Base-by-base conservation (phyloP, 1,140 invertebrate genomes). In the Eumaeus atala region DNA sequence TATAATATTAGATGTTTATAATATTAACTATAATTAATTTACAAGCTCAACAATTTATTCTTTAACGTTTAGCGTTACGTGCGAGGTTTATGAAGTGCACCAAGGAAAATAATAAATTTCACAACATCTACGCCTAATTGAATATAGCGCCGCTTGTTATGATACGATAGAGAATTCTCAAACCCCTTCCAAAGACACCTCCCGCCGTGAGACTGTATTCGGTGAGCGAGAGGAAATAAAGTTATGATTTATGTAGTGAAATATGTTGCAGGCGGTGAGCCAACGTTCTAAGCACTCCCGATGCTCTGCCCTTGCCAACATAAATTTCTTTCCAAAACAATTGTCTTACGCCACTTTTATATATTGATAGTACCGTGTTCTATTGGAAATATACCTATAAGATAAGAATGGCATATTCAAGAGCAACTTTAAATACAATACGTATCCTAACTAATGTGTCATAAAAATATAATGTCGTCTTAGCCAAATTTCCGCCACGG, bases 201-300 rank as follows among this genome's bases (percentile, higher is more conserved):
- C 73, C 60, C 59, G 61, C 54, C 58, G 56, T 51, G 52, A 60
- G 49, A 42, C 64, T 54, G 67, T 61, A 65, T 68, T 67, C 69
- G 60, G 42, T 64, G 72, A 79, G 71, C 76, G 77, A 84, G 76
- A 81, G 79, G 79, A 85, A 82, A 85, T 83, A 82, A 80, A 83
- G 74, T 83, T 83, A 80, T 85, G 79, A 85, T 85, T 81, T 85
- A 85, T 80, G 77, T 73, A 77, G 69, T 74, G 76, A 81, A 82
- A 84, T 81, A 80, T 80, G 77, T 78, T 73, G 64, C 70, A 64
- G 70, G 59, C 59, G 61, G 64, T 65, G 68, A 63, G 62, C 62
- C 61, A 61, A 53, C 60, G 62, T 62, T 67, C 61, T 70, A 67
- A 72, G 64, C 69, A 54, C 50, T 64, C 51, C 59, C 54, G 58